Base-by-base conservation (phyloP, 1,140 invertebrate species). In the Holcopasites calliopsidis region DNA sequence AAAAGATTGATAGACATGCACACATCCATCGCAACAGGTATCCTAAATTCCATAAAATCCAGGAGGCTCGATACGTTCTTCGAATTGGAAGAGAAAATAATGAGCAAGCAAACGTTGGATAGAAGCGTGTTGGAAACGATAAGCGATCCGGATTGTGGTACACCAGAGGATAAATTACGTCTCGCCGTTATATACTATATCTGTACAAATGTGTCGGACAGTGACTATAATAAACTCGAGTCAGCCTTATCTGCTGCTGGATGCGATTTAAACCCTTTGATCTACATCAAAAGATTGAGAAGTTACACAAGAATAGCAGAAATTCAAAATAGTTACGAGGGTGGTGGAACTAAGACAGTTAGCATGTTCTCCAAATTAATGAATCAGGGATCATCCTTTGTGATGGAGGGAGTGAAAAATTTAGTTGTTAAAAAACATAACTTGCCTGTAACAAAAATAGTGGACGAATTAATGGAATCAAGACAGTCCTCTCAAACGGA, bases 351-450 rank as follows among this genome's bases (percentile, higher is more conserved):
- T 0, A 98, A 97, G 92, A 99, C 98, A 0, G 97, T 99, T 0
- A 97, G 95, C 82, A 99, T 99, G 98, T 99, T 99, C 92, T 98
- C 97, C 2, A 99, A 99, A 92, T 93, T 99, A 18, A 96, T 99
- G 86, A 97, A 96, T 7, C 98, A 99, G 90, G 98, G 98, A 33
- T 99, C 98, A 1, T 98, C 97, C 55, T 99, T 99, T 92, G 98
- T 99, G 0, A 99, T 99, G 98, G 99, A 99, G 92, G 99, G 99
- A 44, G 99, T 99, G 0, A 99, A 99, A 91, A 99, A 99, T 94
- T 94, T 99, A 75, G 98, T 99, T 40, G 96, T 99, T 8, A 99
- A 99, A 90, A 95, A 96, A 92, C 98, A 99, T 92, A 98, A 97
- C 93, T 92, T 98, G 42, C 97, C 97, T 3, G 94, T 98, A 0